Percentiles rank a stretch among this genome's conserved stretches.
Conservation (phyloP, 1,140 invertebrate genomes). For the Cotesia glomerata region DNA sequence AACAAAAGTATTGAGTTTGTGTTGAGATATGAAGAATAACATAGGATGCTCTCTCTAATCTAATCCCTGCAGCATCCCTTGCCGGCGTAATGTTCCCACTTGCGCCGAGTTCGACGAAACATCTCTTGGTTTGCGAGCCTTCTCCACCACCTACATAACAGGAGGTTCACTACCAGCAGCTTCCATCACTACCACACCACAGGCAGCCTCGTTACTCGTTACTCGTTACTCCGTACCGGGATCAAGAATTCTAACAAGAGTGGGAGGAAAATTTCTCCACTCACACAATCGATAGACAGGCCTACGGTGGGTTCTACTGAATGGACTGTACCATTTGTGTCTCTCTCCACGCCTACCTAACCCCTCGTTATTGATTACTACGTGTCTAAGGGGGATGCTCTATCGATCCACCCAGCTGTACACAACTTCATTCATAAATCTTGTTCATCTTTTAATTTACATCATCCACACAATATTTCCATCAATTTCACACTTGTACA, state of each 20-base stretch:
- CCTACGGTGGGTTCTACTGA: constrained; percentile 51
- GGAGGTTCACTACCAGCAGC: background rate
- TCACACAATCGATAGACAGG: constrained; percentile 56
- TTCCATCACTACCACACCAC: background rate
- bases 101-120: background rate
- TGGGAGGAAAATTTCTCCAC: constrained; percentile 44
- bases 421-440: constrained; percentile 59
- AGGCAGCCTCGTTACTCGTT: background rate
- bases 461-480: constrained; percentile 1
- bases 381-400: constrained; percentile 47
- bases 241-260: background rate
- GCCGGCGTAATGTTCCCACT: background rate
- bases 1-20: background rate
- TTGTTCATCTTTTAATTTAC: constrained; percentile 33
- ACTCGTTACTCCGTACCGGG: background rate
- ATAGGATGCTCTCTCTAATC: background rate
- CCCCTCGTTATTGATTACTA: constrained; percentile 57
- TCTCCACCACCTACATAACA: background rate
- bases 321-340: constrained; percentile 56
- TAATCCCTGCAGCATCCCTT: background rate
- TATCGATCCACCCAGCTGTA: constrained; percentile 58
- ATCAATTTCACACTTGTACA: background rate
- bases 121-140: background rate
- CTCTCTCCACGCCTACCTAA: constrained; percentile 36
- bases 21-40: background rate